Conservation (phyloP, 2,888 invertebrate species). For the Rotaria macrura region DNA sequence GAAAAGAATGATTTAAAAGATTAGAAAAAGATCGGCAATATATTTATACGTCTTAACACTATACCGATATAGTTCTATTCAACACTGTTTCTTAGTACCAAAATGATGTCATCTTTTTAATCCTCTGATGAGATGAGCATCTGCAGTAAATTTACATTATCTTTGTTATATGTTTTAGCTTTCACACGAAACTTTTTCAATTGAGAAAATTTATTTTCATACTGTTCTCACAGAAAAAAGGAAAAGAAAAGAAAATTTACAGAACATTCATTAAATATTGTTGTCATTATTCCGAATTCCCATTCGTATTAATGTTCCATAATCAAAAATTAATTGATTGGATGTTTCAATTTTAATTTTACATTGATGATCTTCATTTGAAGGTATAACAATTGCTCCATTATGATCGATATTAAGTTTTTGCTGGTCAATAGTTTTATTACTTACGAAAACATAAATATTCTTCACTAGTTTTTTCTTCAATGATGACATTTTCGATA, state of each 20-base stretch:
- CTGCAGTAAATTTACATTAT: too few relatives aligned
- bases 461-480: not conserved
- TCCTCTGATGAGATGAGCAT: too few relatives aligned
- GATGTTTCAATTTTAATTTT: not conserved
- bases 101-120: too few relatives aligned
- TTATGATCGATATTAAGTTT: not conserved
- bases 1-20: not conserved
- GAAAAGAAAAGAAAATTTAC: not conserved
- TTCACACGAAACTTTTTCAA: too few relatives aligned
- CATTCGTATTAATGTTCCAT: not conserved
- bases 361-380: not conserved
- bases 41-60: not conserved
- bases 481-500: not conserved
- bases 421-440: not conserved
- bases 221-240: not conserved
- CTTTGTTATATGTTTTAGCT: too few relatives aligned
- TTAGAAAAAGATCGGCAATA: not conserved
- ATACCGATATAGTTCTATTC: not conserved
- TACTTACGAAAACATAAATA: not conserved
- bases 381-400: not conserved
- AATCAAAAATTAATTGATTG: not conserved
- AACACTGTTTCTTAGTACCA: too few relatives aligned
- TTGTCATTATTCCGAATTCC: not conserved
- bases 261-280: not conserved
- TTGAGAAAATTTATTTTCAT: not conserved